These are phyloP conservation scores for Sphaeridia pumilis DNA, from an alignment of 2,888 invertebrate genomes.

Conservation along the genomic window DNA sequence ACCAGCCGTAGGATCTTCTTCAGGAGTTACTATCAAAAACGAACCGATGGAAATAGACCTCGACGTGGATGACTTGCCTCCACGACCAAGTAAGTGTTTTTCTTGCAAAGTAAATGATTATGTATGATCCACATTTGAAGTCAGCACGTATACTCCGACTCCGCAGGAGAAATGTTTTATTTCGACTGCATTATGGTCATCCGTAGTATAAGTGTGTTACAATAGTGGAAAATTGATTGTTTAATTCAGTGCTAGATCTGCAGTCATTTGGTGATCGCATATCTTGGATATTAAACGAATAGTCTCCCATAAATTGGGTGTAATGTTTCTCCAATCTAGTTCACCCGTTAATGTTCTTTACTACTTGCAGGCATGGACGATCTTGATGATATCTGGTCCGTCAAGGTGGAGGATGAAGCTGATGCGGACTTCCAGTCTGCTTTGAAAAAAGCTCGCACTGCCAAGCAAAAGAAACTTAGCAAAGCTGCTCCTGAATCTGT, in stretches of 20 bases:
- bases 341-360: no score
- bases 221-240: background rate
- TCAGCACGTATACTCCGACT: background rate
- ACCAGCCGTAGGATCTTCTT: background rate
- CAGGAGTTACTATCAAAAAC: slow-evolving; percentile 40
- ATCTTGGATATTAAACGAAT: background rate
- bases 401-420: slow-evolving; percentile 54
- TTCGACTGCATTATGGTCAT: background rate
- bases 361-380: no score
- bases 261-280: background rate
- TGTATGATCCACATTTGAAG: slow-evolving; percentile 3
- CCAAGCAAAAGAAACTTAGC: slow-evolving; percentile 46
- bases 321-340: no score
- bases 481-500: slow-evolving; percentile 34
- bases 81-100: background rate
- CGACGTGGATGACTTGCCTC: slow-evolving; percentile 49
- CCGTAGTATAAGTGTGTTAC: background rate
- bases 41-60: slow-evolving; percentile 46
- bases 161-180: background rate
- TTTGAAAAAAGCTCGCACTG: slow-evolving; percentile 57
- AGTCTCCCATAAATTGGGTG: background rate
- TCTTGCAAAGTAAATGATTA: no score
- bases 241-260: background rate
- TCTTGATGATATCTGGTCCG: slow-evolving; percentile 15
- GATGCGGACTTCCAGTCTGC: slow-evolving; percentile 56